phyloP scores from a whole-genome alignment of 1,140 invertebrate genomes.

The Aphelinus certus region DNA sequence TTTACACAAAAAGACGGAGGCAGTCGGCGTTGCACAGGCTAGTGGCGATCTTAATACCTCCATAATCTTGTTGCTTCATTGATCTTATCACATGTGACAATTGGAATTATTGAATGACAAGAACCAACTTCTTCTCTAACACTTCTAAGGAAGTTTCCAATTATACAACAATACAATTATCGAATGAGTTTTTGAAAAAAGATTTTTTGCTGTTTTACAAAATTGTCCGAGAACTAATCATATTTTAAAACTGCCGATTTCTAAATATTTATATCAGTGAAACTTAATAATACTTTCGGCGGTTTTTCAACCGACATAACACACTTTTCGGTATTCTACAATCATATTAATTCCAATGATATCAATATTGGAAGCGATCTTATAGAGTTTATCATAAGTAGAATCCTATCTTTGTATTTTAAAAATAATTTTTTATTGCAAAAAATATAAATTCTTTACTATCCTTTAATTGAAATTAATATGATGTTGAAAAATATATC shows the following conservation, averaged over 20 bases:
- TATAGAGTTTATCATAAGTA: too few relatives aligned
- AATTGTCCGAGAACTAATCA: slow-evolving; percentile 8
- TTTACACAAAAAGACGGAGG: slow-evolving; percentile 9
- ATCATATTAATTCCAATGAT: too few relatives aligned
- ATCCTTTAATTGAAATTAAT: too few relatives aligned
- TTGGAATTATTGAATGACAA: slow-evolving; percentile 12
- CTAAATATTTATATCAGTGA: too few relatives aligned
- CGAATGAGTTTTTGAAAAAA: not conserved
- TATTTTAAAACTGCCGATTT: not conserved
- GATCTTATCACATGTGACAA: slow-evolving; percentile 8
- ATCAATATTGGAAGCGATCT: too few relatives aligned
- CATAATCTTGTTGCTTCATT: not conserved
- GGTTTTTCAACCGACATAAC: too few relatives aligned
- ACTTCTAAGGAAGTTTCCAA: slow-evolving; percentile 1
- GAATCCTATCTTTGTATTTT: too few relatives aligned
- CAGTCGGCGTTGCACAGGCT: slow-evolving; percentile 4
- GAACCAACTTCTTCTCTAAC: not conserved
- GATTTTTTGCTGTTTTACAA: slow-evolving; percentile 16
- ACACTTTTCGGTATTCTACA: too few relatives aligned
- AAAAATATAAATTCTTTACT: too few relatives aligned
- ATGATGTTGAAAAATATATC: too few relatives aligned
- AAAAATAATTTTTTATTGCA: too few relatives aligned
- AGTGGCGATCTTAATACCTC: not conserved
- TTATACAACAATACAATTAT: not conserved
- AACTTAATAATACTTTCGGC: too few relatives aligned